Percentiles rank a stretch among this genome's conserved stretches.
phyloP scores from a whole-genome alignment of 2,113 vertebrate species.

The Poecilia latipinna region DNA sequence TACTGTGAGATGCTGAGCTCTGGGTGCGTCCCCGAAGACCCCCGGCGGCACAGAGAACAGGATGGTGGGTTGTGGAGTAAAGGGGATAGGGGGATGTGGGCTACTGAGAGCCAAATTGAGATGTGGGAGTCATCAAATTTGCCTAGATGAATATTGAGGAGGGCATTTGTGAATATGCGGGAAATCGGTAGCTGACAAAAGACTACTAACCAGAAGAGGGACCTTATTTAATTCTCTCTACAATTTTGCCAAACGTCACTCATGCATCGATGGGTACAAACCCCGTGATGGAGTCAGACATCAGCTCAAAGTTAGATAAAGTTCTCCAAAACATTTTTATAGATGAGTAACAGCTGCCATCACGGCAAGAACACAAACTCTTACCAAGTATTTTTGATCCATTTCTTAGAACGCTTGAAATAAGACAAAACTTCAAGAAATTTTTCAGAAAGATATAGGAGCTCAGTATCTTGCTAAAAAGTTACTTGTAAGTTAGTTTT shows the following conservation, averaged over 20 bases:
- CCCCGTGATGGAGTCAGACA: slow-evolving; percentile 48
- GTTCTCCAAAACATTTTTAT: neutral
- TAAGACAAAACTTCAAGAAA: too few relatives aligned
- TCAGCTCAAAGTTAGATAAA: slow-evolving; percentile 34
- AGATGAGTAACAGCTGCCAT: slow-evolving; percentile 6
- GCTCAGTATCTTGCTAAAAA: too few relatives aligned
- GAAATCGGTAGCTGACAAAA: slow-evolving; percentile 67
- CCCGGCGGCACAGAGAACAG: slow-evolving; percentile 64
- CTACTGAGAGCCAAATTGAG: slow-evolving; percentile 72
- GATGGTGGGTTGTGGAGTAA: slow-evolving; percentile 30
- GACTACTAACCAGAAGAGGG: slow-evolving; percentile 64
- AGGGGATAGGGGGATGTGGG: slow-evolving; percentile 40
- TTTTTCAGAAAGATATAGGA: too few relatives aligned
- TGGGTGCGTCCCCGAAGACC: slow-evolving; percentile 69
- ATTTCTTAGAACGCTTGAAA: too few relatives aligned
- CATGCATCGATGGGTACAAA: slow-evolving; percentile 58
- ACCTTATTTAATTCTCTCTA: slow-evolving; percentile 60
- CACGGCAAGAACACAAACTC: too few relatives aligned
- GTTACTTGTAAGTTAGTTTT: too few relatives aligned
- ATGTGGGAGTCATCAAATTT: slow-evolving; percentile 72
- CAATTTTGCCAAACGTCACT: slow-evolving; percentile 70
- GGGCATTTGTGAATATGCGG: slow-evolving; percentile 57
- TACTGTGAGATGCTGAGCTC: slow-evolving; percentile 57
- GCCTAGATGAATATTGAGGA: slow-evolving; percentile 73
- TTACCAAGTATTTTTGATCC: too few relatives aligned